phyloP scores from a whole-genome alignment of 23 tunicate species.

The Ciona savignyi region DNA sequence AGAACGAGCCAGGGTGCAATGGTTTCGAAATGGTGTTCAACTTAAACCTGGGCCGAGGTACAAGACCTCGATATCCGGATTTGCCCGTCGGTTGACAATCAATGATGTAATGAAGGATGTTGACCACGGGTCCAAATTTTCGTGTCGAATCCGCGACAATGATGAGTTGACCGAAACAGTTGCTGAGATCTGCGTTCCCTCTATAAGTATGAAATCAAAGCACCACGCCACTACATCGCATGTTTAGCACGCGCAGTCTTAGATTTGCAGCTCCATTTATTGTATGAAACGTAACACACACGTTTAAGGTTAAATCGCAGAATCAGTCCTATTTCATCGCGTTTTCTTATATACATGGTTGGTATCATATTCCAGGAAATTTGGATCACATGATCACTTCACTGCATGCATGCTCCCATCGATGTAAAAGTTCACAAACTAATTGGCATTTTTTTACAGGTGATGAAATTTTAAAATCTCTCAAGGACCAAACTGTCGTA shows the following conservation, averaged over 20 bases:
- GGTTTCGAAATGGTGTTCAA: constrained; percentile 68
- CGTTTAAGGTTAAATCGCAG: no score
- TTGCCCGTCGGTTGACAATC: constrained; percentile 41
- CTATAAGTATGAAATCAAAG: constrained; percentile 55
- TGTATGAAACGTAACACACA: no score
- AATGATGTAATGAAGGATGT: constrained; percentile 31
- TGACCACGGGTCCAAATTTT: constrained; percentile 53
- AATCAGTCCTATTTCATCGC: no score
- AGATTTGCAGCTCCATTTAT: no score
- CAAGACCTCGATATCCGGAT: constrained; percentile 57
- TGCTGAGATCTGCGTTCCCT: constrained; percentile 29
- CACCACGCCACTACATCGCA: background rate
- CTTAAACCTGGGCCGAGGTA: constrained; percentile 51
- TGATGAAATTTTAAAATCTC: constrained; percentile 41
- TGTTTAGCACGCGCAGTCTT: background rate
- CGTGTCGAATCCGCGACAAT: constrained; percentile 69
- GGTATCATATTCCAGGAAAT: background rate
- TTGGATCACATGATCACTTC: background rate
- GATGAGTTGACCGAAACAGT: constrained; percentile 66
- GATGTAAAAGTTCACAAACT: background rate
- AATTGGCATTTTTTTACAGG: constrained; percentile 20
- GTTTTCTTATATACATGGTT: background rate
- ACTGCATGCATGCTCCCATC: background rate
- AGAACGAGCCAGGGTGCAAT: constrained; percentile 82
- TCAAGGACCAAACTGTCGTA: constrained; percentile 46